Conservation (phyloP, 2,113 vertebrate genomes). For the Sceloporus undulatus region DNA sequence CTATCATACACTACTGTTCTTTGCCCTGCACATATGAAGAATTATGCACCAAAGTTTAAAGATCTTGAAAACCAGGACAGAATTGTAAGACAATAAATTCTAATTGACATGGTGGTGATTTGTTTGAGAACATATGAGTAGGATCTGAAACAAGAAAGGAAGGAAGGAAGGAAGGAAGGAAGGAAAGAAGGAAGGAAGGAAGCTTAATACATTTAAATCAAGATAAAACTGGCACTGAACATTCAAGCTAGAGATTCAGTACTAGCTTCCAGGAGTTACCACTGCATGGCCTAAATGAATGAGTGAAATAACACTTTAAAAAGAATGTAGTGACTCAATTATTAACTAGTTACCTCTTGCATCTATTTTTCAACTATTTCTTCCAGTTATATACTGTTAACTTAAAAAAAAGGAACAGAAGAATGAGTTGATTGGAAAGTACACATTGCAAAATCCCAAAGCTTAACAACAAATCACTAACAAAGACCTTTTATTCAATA, state of each 20-base stretch:
- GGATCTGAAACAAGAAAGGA: neutral
- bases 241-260: neutral
- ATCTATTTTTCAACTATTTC: neutral
- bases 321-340: neutral
- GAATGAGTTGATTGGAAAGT: neutral
- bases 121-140: neutral
- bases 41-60: neutral
- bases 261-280: neutral
- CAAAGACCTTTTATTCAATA: constrained; percentile 11
- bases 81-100: neutral
- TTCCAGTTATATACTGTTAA: neutral
- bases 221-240: neutral
- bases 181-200: too few relatives aligned
- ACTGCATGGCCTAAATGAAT: neutral
- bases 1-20: neutral
- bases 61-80: neutral
- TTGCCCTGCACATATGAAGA: neutral
- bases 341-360: neutral
- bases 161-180: neutral
- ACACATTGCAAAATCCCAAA: neutral
- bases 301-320: neutral
- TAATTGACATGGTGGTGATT: neutral
- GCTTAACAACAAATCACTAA: constrained; percentile 24
- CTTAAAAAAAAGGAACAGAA: neutral
- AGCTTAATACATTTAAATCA: neutral